Conservation (phyloP, 2,113 vertebrate genomes). For the Phainopepla nitens region DNA sequence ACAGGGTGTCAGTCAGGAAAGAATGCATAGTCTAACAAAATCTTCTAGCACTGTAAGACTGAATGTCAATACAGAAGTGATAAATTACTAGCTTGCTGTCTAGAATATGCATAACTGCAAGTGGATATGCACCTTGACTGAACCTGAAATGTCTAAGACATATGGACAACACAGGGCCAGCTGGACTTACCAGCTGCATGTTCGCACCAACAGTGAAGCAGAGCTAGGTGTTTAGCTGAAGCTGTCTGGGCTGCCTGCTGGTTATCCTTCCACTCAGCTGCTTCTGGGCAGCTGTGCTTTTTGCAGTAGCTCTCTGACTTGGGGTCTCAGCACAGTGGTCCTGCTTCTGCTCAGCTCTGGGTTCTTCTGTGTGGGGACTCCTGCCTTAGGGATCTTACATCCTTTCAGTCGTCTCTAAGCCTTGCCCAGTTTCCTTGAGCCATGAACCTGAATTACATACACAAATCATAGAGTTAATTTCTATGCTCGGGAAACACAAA, state of each 20-base stretch:
- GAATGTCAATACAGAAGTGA: neutral
- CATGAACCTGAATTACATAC: neutral
- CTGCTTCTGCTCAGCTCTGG: neutral
- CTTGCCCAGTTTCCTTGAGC: neutral
- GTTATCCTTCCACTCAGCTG: neutral
- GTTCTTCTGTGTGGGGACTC: neutral
- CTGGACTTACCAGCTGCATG: rapidly evolving
- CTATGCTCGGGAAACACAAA: neutral
- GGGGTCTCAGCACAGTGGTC: rapidly evolving
- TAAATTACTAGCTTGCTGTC: neutral
- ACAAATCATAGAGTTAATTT: neutral
- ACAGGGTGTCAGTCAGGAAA: rapidly evolving
- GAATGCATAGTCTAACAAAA: neutral
- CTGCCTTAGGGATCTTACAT: neutral
- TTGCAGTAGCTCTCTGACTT: neutral
- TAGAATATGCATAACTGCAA: neutral
- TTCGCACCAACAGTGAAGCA: neutral
- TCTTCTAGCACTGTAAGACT: neutral
- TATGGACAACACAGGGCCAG: neutral
- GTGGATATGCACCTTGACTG: neutral
- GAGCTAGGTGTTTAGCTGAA: neutral
- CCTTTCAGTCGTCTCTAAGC: neutral
- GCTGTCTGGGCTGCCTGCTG: neutral
- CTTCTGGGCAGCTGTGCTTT: neutral
- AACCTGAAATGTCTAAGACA: neutral